These are phyloP conservation scores for Podarcis siculus DNA, from an alignment of 2,797 vertebrate species.

Conservation along the genomic window DNA sequence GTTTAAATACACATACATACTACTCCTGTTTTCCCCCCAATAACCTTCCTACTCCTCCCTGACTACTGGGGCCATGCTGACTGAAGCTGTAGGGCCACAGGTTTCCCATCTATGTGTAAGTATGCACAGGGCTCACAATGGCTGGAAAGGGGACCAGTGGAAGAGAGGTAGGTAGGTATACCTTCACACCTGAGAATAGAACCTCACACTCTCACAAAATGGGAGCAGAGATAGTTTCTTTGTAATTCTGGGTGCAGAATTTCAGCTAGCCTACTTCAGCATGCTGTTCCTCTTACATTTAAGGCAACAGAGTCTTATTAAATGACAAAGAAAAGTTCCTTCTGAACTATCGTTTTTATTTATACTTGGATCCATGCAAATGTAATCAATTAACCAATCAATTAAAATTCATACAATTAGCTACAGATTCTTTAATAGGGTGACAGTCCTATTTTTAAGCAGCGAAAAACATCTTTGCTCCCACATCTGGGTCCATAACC, in stretches of 20 bases:
- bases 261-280: background rate
- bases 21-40: background rate
- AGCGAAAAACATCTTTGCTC: background rate
- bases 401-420: background rate
- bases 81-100: background rate
- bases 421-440: background rate
- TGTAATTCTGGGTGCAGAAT: background rate
- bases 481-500: background rate
- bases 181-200: background rate
- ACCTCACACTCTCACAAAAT: background rate
- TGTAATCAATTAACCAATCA: background rate
- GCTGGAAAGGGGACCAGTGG: background rate
- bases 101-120: too few relatives aligned
- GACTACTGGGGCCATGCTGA: background rate
- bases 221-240: background rate
- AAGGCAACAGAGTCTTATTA: background rate
- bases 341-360: background rate
- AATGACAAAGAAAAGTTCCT: background rate
- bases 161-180: background rate
- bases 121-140: background rate
- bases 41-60: too few relatives aligned
- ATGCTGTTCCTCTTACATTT: background rate
- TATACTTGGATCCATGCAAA: background rate
- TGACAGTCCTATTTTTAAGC: background rate
- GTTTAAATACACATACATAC: too few relatives aligned